These are phyloP conservation scores for Hydraecia micacea DNA, from an alignment of 2,888 invertebrate species.

Conservation along the genomic window DNA sequence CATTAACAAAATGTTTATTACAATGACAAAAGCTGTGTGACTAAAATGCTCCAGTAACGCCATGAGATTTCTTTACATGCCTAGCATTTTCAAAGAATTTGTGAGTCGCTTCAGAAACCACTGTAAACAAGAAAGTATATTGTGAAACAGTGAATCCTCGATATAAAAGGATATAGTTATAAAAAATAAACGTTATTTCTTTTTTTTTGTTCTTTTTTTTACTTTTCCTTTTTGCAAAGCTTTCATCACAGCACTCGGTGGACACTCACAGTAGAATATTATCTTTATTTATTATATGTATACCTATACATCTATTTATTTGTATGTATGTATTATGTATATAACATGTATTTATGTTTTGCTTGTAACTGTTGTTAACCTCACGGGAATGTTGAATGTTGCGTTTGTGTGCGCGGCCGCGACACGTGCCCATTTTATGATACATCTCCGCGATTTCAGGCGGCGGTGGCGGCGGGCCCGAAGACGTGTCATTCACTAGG, in stretches of 20 bases:
- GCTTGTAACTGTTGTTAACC: conserved; percentile 86
- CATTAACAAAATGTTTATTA: conserved; percentile 83
- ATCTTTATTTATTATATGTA: conserved; percentile 74
- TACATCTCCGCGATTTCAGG: conserved; percentile 78
- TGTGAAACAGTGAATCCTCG: conserved; percentile 64
- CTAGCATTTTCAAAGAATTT: conserved; percentile 67
- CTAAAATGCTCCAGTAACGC: conserved; percentile 82
- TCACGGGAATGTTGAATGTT: conserved; percentile 83
- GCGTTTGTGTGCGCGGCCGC: conserved; percentile 69
- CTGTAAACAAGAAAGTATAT: conserved; percentile 62
- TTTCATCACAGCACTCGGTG: conserved; percentile 90
- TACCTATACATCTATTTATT: conserved; percentile 71
- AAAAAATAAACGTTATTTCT: conserved; percentile 85
- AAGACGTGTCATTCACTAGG: conserved; percentile 94
- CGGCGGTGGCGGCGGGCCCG: conserved; percentile 75
- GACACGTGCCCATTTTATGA: conserved; percentile 67
- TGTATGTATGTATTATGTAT: conserved; percentile 72
- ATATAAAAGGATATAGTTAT: conserved; percentile 62
- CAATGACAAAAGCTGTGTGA: conserved; percentile 80
- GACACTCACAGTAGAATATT: conserved; percentile 87
- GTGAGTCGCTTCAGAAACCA: conserved; percentile 64
- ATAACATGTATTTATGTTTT: conserved; percentile 81
- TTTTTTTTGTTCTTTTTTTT: conserved; percentile 85
- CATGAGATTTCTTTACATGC: conserved; percentile 73
- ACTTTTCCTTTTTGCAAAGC: conserved; percentile 86